These are phyloP conservation scores for Endomychus coccineus DNA, from an alignment of 2,888 invertebrate genomes.

Conservation along the genomic window DNA sequence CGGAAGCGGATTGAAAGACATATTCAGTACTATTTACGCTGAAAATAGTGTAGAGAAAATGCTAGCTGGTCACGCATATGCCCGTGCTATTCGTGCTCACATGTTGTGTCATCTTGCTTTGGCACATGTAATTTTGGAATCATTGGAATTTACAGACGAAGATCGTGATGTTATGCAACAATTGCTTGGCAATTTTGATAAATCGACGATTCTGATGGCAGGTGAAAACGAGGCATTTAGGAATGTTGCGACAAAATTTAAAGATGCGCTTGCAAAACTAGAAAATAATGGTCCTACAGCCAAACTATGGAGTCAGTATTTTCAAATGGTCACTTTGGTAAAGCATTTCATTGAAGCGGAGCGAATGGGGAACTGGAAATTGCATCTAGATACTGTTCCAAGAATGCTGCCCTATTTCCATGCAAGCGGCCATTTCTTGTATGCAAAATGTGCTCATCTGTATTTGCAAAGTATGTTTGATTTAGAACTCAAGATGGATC, in stretches of 20 bases:
- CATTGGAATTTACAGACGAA: neutral
- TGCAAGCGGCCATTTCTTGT: slow-evolving; percentile 31
- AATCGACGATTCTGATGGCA: neutral
- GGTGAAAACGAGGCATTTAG: neutral
- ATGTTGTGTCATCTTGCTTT: slow-evolving; percentile 4
- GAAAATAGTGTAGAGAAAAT: slow-evolving; percentile 22
- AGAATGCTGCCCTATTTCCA: slow-evolving; percentile 16
- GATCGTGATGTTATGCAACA: neutral
- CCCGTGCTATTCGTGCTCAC: slow-evolving; percentile 17
- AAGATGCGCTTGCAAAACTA: slow-evolving; percentile 10
- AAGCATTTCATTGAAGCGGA: slow-evolving; percentile 31
- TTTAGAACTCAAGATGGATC: slow-evolving; percentile 23
- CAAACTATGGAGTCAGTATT: slow-evolving; percentile 28
- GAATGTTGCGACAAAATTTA: slow-evolving; percentile 12
- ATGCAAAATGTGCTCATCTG: slow-evolving; percentile 32
- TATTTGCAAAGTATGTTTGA: slow-evolving; percentile 37
- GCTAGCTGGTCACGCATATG: slow-evolving; percentile 21
- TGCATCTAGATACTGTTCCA: slow-evolving; percentile 17
- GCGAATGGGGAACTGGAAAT: slow-evolving; percentile 29
- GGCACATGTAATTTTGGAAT: slow-evolving; percentile 8
- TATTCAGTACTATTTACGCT: slow-evolving; percentile 27
- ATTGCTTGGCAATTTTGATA: neutral
- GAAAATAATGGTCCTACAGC: slow-evolving; percentile 23
- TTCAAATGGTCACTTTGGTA: slow-evolving; percentile 24
- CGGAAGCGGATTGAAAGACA: slow-evolving; percentile 26